A percentile compares a stretch with the other conserved stretches of the same genome.
Conservation (phyloP, 2,797 vertebrate species). For the Acanthis flammea region DNA sequence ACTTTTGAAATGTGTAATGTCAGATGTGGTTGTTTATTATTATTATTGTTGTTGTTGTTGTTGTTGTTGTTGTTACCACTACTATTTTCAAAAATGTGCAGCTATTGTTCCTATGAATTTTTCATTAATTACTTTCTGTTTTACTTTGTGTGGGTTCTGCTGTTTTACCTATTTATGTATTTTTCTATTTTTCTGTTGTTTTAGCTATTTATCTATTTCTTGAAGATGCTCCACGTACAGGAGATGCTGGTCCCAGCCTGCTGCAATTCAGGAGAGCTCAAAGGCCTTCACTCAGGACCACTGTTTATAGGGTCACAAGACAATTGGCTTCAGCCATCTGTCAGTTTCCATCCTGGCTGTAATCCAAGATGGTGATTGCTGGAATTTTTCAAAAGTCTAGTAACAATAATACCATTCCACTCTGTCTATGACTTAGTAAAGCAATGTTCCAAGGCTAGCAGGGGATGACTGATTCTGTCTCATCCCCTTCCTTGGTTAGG, state of each 20-base stretch:
- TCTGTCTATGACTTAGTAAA: background rate
- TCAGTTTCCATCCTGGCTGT: background rate
- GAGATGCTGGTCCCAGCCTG: background rate
- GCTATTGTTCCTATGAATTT: background rate
- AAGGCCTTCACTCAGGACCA: background rate
- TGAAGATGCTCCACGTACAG: accelerated
- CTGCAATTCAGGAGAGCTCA: background rate
- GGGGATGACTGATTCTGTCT: background rate
- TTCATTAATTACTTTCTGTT: background rate
- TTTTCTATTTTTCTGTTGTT: no score
- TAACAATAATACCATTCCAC: background rate
- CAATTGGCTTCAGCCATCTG: background rate
- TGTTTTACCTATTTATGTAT: background rate
- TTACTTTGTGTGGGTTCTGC: background rate
- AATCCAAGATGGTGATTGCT: background rate
- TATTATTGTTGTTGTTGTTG: background rate
- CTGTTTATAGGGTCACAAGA: background rate
- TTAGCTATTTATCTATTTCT: background rate
- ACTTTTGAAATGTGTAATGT: background rate
- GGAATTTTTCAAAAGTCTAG: background rate
- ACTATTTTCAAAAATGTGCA: background rate
- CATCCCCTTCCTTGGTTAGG: background rate
- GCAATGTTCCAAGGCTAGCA: background rate
- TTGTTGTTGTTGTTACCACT: background rate
- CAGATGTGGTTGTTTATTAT: background rate